Evolutionary conservation across 2,888 invertebrate genomes (phyloP).

Genomic region (Pherbina coryleti): DNA sequence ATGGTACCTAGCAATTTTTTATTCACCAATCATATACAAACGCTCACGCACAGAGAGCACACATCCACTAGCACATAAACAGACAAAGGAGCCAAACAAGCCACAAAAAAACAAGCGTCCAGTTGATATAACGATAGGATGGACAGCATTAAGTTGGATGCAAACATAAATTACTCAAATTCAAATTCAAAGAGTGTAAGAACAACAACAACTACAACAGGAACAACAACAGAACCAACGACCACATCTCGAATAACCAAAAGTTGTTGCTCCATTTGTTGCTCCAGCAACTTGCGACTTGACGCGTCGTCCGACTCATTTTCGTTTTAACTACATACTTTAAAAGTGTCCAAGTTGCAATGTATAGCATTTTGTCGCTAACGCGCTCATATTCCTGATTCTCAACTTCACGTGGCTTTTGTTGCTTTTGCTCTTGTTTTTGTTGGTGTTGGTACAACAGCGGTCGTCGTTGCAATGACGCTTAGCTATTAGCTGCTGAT

Average conservation of each 20-base stretch:
- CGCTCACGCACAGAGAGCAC: background rate
- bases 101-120: background rate
- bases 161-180: conserved; percentile 12
- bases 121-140: background rate
- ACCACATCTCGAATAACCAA: background rate
- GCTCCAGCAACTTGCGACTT: background rate
- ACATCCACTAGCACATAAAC: background rate
- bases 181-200: background rate
- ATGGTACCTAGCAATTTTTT: background rate
- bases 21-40: background rate
- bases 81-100: background rate
- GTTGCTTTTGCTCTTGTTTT: background rate
- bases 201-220: background rate
- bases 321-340: too few species aligned
- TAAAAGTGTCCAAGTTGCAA: conserved; percentile 10
- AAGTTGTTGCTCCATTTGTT: conserved; percentile 7
- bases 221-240: background rate
- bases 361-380: background rate
- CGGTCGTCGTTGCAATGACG: background rate
- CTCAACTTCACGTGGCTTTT: background rate
- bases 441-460: conserved; percentile 7
- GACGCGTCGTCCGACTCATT: too few species aligned
- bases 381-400: background rate
- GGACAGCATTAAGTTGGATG: conserved; percentile 10
- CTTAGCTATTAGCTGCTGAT: background rate